These are phyloP conservation scores for Zeuzera pyrina DNA, from an alignment of 2,888 invertebrate species.

Conservation along the genomic window DNA sequence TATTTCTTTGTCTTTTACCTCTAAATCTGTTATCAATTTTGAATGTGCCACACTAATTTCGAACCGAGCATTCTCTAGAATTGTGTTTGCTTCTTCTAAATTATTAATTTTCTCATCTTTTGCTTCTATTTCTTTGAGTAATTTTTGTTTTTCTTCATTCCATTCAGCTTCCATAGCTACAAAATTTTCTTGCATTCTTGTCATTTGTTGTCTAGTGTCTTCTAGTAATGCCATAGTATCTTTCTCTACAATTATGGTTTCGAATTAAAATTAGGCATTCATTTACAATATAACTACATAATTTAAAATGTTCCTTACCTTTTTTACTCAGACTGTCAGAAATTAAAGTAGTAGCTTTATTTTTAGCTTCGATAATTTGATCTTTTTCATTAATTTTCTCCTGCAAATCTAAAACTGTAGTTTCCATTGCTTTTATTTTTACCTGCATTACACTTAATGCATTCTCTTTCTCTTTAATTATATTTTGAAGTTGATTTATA, in stretches of 20 bases:
- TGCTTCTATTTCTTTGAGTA: slow-evolving; percentile 67
- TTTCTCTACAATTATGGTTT: slow-evolving; percentile 58
- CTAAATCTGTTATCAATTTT: slow-evolving; percentile 67
- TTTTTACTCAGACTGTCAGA: slow-evolving; percentile 81
- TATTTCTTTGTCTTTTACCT: slow-evolving; percentile 60
- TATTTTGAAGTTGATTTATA: slow-evolving; percentile 71
- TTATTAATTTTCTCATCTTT: slow-evolving; percentile 70
- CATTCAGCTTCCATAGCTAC: slow-evolving; percentile 79
- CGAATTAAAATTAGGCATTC: not conserved
- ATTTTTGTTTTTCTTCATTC: slow-evolving; percentile 76
- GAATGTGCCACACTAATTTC: slow-evolving; percentile 68
- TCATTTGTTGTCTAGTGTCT: slow-evolving; percentile 86
- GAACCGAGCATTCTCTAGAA: slow-evolving; percentile 61
- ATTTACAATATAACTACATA: too few species aligned
- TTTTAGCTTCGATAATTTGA: slow-evolving; percentile 86
- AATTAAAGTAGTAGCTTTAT: slow-evolving; percentile 83
- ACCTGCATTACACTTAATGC: slow-evolving; percentile 53
- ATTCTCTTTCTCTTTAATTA: slow-evolving; percentile 73
- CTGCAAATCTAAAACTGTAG: slow-evolving; percentile 84
- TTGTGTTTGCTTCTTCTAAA: slow-evolving; percentile 71
- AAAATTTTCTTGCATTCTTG: slow-evolving; percentile 85
- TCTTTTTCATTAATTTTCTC: slow-evolving; percentile 88
- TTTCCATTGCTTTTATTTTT: slow-evolving; percentile 77
- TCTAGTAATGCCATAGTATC: slow-evolving; percentile 81
- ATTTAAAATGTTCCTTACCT: slow-evolving; percentile 47